Evolutionary conservation across 2,888 invertebrate genomes (phyloP), one percentile per base, ranked within the genome.

Genomic region (Leuctra nigra): DNA sequence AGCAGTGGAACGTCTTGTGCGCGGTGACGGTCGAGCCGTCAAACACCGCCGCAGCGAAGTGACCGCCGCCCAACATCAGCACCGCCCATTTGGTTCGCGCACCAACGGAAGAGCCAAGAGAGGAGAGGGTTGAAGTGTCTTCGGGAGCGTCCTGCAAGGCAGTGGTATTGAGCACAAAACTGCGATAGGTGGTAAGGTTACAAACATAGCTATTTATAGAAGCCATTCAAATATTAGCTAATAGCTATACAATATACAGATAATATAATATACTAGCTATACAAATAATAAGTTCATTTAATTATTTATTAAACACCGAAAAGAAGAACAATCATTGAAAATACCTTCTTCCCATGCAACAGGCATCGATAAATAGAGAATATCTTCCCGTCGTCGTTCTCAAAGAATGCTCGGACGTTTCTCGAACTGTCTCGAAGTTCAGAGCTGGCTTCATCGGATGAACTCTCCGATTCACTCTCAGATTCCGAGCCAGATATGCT

Each of bases 1-100:
- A 94, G 50, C 86, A 84, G 69, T 91, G 91, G 65, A 89, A 83
- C 0, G 91, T 91, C 73, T 92, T 92, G 67, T 92, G 91, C 1
- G 70, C 75, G 65, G 76, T 72, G 56, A 73, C 73, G 66, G 29
- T 29, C 29, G 52, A 65, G 71, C 77, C 77, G 67, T 77, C 68
- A 67, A 86, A 87, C 36, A 88, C 72, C 14, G 82, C 86, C 1
- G 81, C 87, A 22, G 87, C 87, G 73, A 88, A 88, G 70, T 87
- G 87, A 1, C 93, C 92, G 3, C 91, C 91, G 0, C 89, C 89
- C 33, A 90, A 75, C 86, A 92, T 87, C 52, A 93, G 70, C 6
- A 93, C 75, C 0, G 85, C 83, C 87, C 88, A 91, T 25, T 70
- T 77, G 4, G 75, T 76, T 1, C 77, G 75, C 18, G 23, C 25